Base-by-base conservation (phyloP, 2,888 invertebrate species). In the Trichacis sp. region DNA sequence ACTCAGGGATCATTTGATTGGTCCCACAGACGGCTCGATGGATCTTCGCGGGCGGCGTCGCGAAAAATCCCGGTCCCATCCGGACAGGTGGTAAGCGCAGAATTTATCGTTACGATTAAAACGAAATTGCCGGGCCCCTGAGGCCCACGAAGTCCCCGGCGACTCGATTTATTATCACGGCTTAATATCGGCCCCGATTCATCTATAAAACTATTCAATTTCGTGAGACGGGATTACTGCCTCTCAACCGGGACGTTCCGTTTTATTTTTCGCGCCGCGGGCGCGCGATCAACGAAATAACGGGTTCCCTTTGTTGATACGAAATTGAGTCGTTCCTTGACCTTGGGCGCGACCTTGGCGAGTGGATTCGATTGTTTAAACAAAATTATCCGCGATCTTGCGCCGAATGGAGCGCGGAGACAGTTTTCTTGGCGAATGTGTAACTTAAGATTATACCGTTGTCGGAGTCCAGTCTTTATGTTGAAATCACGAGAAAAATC, bases 121-220 rank as follows among this genome's bases (percentile, higher is more conserved):
- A 43, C 18, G 17, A 43, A 33, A 43, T 43, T 18, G 18, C 43
- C 8, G 24, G 8, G n/a, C n/a, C 24, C 8, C 24, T 3, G 24
- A 8, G 24, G 18, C 1, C 43, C 43, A 2, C 11, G 15, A 43
- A 15, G 19, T 19, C 19, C 2, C 2, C 15, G 6, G 14, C 14
- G 3, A 40, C 40, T n/a, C 18, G 43, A 43, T 43, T 43, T 43
- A 43, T 43, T 19, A 15, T 19, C 43, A 43, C 19, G 43, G 19
- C 9, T 33, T 43, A 19, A 18, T 43, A 43, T 43, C 15, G 18
- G 43, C 20, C n/a, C 3, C 20, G 17, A 43, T 43, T 43, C 17
- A 43, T 43, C 43, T 19, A 43, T 18, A 9, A 24, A 24, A 43
- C 18, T 18, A 43, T 43, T 19, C 43, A 43, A 43, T 43, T 43